A percentile compares a stretch with the other conserved stretches of the same genome.
These are phyloP conservation scores for Neopelma chrysocephalum DNA, from an alignment of 2,797 vertebrate species.

Conservation along the genomic window DNA sequence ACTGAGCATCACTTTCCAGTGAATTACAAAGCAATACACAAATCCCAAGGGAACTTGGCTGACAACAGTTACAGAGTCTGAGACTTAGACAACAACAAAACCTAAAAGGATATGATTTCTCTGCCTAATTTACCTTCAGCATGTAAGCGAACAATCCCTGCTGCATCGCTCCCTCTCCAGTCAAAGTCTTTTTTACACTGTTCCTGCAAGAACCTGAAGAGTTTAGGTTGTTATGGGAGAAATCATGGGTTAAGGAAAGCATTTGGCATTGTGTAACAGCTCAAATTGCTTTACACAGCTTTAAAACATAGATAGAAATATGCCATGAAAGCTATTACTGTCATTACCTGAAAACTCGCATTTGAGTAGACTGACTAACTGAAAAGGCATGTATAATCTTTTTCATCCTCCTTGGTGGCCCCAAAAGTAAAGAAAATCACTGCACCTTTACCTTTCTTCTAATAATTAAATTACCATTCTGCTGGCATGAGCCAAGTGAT, in stretches of 20 bases:
- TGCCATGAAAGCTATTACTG: neutral
- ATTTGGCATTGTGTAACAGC: neutral
- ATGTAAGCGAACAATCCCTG: neutral
- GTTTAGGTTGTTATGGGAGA: neutral
- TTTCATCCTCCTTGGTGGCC: neutral
- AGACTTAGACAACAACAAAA: neutral
- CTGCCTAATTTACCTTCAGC: neutral
- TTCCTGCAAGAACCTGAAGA: neutral
- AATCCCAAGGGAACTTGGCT: neutral
- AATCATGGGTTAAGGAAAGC: neutral
- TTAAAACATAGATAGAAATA: neutral
- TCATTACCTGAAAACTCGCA: slow-evolving; percentile 8
- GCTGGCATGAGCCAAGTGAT: neutral
- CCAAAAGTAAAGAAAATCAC: neutral
- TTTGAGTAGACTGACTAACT: neutral
- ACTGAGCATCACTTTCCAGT: neutral
- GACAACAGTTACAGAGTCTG: neutral
- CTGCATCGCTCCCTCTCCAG: neutral
- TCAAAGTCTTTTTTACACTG: neutral
- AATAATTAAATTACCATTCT: neutral
- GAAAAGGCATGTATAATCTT: neutral
- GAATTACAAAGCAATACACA: neutral
- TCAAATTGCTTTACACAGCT: neutral
- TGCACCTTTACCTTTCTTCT: neutral
- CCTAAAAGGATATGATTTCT: neutral